These are phyloP conservation scores for Mionectes macconnelli DNA, from an alignment of 2,113 vertebrate genomes.

Conservation along the genomic window DNA sequence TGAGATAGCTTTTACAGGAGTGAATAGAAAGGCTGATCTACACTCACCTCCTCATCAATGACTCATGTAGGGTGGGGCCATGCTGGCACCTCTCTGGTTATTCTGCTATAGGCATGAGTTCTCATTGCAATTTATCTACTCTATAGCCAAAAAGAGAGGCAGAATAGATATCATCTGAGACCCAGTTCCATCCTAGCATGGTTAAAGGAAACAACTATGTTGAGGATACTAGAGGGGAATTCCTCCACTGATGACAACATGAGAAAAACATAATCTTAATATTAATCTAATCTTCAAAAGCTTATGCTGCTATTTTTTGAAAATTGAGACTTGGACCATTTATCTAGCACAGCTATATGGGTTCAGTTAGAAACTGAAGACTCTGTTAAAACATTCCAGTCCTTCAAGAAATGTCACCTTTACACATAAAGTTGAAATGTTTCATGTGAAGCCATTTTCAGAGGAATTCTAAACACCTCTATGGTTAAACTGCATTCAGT, in stretches of 20 bases:
- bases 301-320: constrained; percentile 26
- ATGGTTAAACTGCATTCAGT: neutral
- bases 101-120: constrained; percentile 1
- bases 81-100: neutral
- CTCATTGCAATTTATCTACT: neutral
- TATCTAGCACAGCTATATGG: neutral
- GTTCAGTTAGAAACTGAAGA: neutral
- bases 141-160: neutral
- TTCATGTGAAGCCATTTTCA: neutral
- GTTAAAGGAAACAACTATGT: constrained; percentile 40
- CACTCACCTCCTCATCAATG: neutral
- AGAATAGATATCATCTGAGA: constrained; percentile 14
- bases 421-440: neutral
- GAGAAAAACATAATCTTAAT: constrained; percentile 59
- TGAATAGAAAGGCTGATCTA: neutral
- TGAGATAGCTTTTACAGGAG: neutral
- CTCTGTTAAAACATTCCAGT: neutral
- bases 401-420: neutral
- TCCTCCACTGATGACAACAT: constrained; percentile 60
- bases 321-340: neutral
- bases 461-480: neutral
- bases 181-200: neutral
- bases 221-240: constrained; percentile 58
- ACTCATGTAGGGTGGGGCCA: neutral
- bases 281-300: constrained; percentile 45